Conservation (phyloP, 2,888 invertebrate species). For the Hypomecis atomaria region DNA sequence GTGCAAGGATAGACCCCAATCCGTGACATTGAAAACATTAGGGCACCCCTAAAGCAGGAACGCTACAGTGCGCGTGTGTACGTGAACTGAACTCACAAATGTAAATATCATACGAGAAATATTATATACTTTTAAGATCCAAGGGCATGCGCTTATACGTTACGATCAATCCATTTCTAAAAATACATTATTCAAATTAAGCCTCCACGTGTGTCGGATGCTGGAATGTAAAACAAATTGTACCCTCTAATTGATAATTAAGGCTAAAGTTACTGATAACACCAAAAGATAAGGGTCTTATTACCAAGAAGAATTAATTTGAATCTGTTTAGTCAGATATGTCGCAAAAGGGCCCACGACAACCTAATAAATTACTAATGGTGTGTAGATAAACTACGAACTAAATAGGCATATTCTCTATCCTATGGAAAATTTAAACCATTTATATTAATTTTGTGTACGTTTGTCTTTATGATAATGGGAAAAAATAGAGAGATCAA, state of each 20-base stretch:
- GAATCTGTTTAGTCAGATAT: conserved; percentile 8
- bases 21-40: conserved; percentile 75
- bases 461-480: conserved; percentile 6
- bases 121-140: neutral
- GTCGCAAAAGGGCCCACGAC: conserved; percentile 12
- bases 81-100: neutral
- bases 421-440: neutral
- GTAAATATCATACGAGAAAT: neutral
- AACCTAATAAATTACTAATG: conserved; percentile 18
- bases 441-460: conserved; percentile 6
- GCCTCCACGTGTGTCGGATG: neutral
- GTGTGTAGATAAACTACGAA: neutral
- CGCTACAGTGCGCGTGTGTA: conserved; percentile 9
- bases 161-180: conserved; percentile 1
- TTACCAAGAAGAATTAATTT: conserved; percentile 9
- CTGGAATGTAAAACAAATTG: conserved; percentile 4
- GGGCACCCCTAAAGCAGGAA: conserved; percentile 34
- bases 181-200: conserved; percentile 7
- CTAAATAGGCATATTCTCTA: neutral
- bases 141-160: conserved; percentile 1
- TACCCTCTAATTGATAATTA: conserved; percentile 6
- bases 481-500: neutral
- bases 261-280: conserved; percentile 2
- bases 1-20: conserved; percentile 69
- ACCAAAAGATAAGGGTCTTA: neutral